Conservation (phyloP, 2,888 invertebrate genomes). For the Sycophila texana region DNA sequence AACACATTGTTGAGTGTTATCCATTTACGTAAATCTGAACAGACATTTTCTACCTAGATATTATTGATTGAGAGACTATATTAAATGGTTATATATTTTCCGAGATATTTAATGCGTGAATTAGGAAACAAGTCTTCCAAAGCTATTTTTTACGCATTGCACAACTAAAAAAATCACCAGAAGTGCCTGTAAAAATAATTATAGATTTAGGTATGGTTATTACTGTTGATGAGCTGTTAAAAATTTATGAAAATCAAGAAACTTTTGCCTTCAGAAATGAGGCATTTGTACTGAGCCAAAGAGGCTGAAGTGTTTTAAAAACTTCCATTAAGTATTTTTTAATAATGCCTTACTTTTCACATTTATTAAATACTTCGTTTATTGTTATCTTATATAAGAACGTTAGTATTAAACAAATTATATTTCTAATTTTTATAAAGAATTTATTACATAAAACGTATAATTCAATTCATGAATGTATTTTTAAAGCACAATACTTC, state of each 20-base stretch:
- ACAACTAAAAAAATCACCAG: conserved; percentile 50
- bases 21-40: conserved; percentile 65
- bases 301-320: conserved; percentile 43
- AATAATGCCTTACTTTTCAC: conserved; percentile 38
- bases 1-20: conserved; percentile 74
- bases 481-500: conserved; percentile 36
- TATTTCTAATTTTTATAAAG: conserved; percentile 45
- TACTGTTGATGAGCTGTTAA: conserved; percentile 50
- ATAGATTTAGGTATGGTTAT: conserved; percentile 40
- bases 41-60: conserved; percentile 23
- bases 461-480: background rate
- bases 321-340: conserved; percentile 46
- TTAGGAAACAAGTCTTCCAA: conserved; percentile 57
- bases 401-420: conserved; percentile 45
- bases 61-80: conserved; percentile 47
- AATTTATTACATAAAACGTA: conserved; percentile 36
- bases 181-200: conserved; percentile 57
- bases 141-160: conserved; percentile 56
- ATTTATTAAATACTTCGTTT: conserved; percentile 45
- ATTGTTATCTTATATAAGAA: conserved; percentile 47
- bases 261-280: conserved; percentile 28
- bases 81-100: conserved; percentile 54
- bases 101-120: conserved; percentile 52
- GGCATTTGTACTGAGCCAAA: conserved; percentile 32
- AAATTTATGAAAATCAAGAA: conserved; percentile 34